phyloP scores from a whole-genome alignment of 2,113 vertebrate species.

The Hepsetus odoe region DNA sequence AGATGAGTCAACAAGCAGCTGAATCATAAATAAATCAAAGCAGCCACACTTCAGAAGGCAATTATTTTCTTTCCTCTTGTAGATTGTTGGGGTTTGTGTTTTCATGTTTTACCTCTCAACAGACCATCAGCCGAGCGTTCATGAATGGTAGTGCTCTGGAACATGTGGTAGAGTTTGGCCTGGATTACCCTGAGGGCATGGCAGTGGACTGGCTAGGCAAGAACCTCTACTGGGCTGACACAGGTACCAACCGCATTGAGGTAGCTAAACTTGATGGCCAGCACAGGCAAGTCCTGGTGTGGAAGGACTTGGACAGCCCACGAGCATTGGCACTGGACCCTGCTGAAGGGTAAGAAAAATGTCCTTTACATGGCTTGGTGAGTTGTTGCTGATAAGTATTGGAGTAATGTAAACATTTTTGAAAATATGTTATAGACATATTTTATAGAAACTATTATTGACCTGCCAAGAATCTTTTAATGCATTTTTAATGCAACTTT shows the following conservation, averaged over 20 bases:
- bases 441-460: too few relatives aligned
- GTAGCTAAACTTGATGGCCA: conserved; percentile 94
- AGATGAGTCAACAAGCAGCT: not conserved
- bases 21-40: not conserved
- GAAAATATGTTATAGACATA: too few relatives aligned
- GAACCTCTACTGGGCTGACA: conserved; percentile 98
- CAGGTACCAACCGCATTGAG: conserved; percentile 93
- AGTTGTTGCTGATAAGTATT: too few relatives aligned
- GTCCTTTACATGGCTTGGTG: too few relatives aligned
- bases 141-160: conserved; percentile 97
- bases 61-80: not conserved
- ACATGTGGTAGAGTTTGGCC: conserved; percentile 92
- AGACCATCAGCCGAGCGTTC: conserved; percentile 97
- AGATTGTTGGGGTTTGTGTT: not conserved
- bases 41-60: not conserved
- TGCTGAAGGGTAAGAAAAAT: conserved; percentile 84
- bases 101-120: conserved; percentile 51
- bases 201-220: conserved; percentile 97
- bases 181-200: conserved; percentile 98
- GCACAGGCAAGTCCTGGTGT: conserved; percentile 93
- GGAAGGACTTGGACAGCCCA: conserved; percentile 96
- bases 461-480: too few relatives aligned
- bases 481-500: too few relatives aligned
- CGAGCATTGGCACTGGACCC: conserved; percentile 91
- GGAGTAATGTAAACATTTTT: too few relatives aligned